Base-by-base conservation (phyloP, 2,888 invertebrate genomes). In the Dryobotodes eremita region DNA sequence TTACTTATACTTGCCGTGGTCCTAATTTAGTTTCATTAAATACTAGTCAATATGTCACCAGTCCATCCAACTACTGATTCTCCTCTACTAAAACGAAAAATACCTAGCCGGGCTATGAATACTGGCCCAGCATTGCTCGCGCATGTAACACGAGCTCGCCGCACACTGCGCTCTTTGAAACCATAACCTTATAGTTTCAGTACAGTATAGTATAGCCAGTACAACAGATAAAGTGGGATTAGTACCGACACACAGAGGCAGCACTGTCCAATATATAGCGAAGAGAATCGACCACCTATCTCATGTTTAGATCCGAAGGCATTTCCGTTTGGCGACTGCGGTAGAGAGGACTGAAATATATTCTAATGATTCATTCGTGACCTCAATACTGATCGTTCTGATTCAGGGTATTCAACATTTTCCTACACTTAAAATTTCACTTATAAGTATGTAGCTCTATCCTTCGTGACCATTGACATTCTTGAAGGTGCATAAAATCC, bases 61-160 rank as follows among this genome's bases (percentile, higher is more conserved):
- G 6, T 7, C 20, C 8, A 46, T 68, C 26, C 20, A 26, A 15
- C 10, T 69, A 6, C 23, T 23, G 17, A 31, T 70, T 17, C 7
- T 48, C 10, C 23, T n/a, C 7, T 48, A 15, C 26, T 71, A 46
- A 71, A 17, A 8, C 11, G 13, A 42, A 50, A 53, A 53, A 7
- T 11, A 26, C 15, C 0, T 0, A 42, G 23, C 13, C 0, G n/a
- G 20, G 82, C 91, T 93, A 91, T 89, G 75, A 86, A 89, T 92
- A 83, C 64, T 48, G 64, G 48, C 26, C 55, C 31, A 13, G 23
- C 72, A 82, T 86, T 89, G 88, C 85, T 66, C 62, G 86, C 89
- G 87, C 89, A 88, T 81, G 93, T 89, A 91, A 93, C 85, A 15
- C 80, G 88, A 93, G 70, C 90, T 86, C 77, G 76, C 77, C 77